A percentile compares a stretch with the other conserved stretches of the same genome.
These are phyloP conservation scores for Folsomia manolachei DNA, from an alignment of 2,888 invertebrate species.

Conservation along the genomic window DNA sequence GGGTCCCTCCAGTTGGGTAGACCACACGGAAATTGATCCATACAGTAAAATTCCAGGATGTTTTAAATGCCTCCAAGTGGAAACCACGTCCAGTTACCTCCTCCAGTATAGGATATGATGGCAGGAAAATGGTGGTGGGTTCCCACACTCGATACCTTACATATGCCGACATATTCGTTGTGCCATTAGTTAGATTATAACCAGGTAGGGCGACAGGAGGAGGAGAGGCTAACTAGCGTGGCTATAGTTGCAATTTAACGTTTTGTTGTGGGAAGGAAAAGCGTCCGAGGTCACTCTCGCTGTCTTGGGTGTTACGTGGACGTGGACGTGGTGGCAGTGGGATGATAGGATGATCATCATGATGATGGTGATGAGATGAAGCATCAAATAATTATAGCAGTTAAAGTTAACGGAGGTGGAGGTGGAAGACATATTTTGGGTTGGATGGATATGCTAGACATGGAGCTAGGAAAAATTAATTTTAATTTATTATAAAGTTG, in stretches of 20 bases:
- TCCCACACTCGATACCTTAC: too few relatives aligned
- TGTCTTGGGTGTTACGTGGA: background rate
- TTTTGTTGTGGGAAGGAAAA: constrained; percentile 3
- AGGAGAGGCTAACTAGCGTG: too few relatives aligned
- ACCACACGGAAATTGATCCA: background rate
- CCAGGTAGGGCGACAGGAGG: too few relatives aligned
- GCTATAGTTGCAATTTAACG: too few relatives aligned
- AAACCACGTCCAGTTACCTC: too few relatives aligned
- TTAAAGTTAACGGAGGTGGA: background rate
- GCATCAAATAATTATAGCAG: too few relatives aligned
- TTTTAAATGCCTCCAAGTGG: too few relatives aligned
- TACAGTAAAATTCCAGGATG: background rate
- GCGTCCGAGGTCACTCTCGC: constrained; percentile 11
- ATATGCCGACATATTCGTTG: too few relatives aligned
- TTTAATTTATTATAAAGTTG: background rate
- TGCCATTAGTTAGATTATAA: too few relatives aligned
- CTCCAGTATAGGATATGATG: too few relatives aligned
- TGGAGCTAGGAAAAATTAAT: background rate
- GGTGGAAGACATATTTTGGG: background rate
- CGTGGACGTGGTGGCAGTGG: background rate
- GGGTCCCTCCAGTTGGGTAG: background rate
- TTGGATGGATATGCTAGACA: too few relatives aligned
- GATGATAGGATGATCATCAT: background rate
- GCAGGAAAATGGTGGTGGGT: too few relatives aligned
- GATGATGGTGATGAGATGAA: background rate